Evolutionary conservation across 2,797 vertebrate species (phyloP).

Genomic region (Hapalemur alaotrensis): DNA sequence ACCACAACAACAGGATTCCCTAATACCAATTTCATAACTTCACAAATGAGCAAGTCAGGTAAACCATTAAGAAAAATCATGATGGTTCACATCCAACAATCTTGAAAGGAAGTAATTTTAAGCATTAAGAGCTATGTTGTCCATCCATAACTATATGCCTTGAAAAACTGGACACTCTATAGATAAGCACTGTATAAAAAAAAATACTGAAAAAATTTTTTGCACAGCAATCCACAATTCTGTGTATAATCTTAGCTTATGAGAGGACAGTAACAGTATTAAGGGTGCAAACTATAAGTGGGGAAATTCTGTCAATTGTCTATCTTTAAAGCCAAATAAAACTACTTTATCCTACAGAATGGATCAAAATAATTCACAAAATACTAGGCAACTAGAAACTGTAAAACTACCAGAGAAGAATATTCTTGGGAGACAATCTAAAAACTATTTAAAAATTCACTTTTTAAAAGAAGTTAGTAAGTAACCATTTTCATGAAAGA

Average conservation of each 20-base stretch:
- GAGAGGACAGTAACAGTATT: neutral
- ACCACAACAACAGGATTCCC: neutral
- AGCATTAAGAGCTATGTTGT: neutral
- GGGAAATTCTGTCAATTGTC: neutral
- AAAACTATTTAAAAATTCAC: neutral
- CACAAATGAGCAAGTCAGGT: neutral
- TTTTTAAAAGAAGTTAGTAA: neutral
- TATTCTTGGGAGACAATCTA: neutral
- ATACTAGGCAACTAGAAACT: neutral
- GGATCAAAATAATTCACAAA: conserved; percentile 23
- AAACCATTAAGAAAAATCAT: neutral
- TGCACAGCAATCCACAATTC: neutral
- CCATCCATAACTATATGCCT: neutral
- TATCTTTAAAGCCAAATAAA: conserved; percentile 16
- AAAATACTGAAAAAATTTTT: neutral
- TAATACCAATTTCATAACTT: neutral
- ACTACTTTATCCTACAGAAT: neutral
- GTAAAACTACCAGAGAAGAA: neutral
- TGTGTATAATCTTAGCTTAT: neutral
- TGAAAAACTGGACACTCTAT: neutral
- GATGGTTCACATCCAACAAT: neutral
- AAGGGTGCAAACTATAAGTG: neutral
- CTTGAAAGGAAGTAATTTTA: neutral
- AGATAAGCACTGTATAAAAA: neutral
- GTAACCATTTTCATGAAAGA: neutral